Percentiles rank a stretch among this genome's conserved stretches.
Evolutionary conservation across 2,797 vertebrate species (phyloP).

Genomic region (Eospalax fontanierii): DNA sequence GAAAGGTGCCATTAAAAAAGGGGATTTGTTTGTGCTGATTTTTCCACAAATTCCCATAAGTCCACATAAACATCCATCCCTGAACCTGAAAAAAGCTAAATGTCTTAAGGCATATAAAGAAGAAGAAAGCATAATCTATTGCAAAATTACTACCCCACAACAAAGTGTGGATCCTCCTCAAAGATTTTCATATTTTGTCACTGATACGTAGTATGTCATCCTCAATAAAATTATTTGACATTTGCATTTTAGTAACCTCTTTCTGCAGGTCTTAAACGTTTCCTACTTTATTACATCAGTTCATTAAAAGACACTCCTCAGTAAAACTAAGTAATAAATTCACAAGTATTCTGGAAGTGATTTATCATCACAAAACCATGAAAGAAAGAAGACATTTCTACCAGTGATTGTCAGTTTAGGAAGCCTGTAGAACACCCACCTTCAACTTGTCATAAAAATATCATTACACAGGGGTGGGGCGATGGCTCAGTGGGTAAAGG

Average conservation of each 20-base stretch:
- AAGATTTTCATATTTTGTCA: neutral
- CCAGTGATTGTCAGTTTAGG: slow-evolving; percentile 29
- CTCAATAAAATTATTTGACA: slow-evolving; percentile 63
- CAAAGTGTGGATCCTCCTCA: neutral
- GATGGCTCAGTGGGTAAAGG: too few relatives aligned
- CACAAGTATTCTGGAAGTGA: slow-evolving; percentile 58
- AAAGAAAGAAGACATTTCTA: slow-evolving; percentile 53
- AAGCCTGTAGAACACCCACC: slow-evolving; percentile 50
- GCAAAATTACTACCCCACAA: slow-evolving; percentile 40
- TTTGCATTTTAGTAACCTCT: slow-evolving; percentile 72
- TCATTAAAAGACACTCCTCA: slow-evolving; percentile 62
- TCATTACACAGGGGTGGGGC: neutral
- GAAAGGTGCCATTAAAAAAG: too few relatives aligned
- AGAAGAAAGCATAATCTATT: slow-evolving; percentile 20
- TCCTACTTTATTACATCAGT: slow-evolving; percentile 68
- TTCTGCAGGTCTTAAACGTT: slow-evolving; percentile 43
- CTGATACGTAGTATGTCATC: slow-evolving; percentile 41
- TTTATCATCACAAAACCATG: slow-evolving; percentile 43
- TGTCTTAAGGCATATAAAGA: slow-evolving; percentile 3
- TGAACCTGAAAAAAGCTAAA: slow-evolving; percentile 59
- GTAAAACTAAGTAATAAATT: slow-evolving; percentile 72
- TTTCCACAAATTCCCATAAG: slow-evolving; percentile 62
- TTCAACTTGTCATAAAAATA: neutral
- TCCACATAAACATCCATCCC: neutral
- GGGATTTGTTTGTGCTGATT: slow-evolving; percentile 31